phyloP scores from a whole-genome alignment of 2,888 invertebrate genomes.

The Pollenia labialis region DNA sequence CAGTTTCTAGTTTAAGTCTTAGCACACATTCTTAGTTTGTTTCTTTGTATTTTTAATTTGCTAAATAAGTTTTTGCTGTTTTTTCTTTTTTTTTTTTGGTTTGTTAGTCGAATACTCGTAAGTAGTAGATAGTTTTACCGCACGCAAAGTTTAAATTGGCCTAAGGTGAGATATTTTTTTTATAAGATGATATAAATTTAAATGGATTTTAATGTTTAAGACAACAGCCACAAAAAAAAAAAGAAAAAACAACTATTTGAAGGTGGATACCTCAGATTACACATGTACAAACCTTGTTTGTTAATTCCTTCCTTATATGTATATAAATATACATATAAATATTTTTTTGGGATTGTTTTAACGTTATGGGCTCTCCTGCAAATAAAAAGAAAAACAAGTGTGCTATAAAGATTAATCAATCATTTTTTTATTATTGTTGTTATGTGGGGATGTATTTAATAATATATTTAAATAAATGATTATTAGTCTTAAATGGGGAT shows the following conservation, averaged over 20 bases:
- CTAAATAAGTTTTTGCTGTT: background rate
- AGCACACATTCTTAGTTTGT: conserved; percentile 6
- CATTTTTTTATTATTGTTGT: conserved; percentile 7
- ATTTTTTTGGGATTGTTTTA: conserved; percentile 12
- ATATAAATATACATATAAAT: too few species aligned
- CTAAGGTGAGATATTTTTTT: conserved; percentile 64
- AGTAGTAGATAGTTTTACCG: conserved; percentile 55
- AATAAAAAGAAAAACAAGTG: conserved; percentile 41
- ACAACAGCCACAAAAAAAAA: conserved; percentile 27
- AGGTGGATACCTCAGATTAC: conserved; percentile 65
- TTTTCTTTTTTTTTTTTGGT: background rate
- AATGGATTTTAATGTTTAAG: conserved; percentile 70
- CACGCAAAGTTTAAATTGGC: conserved; percentile 66
- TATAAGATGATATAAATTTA: conserved; percentile 72
- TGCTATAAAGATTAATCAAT: conserved; percentile 57
- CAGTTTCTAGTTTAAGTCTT: conserved; percentile 56
- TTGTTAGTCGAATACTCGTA: background rate
- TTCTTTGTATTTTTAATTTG: background rate
- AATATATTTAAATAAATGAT: conserved; percentile 55
- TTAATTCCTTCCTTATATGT: conserved; percentile 9
- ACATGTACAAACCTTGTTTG: conserved; percentile 59
- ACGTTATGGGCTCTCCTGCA: conserved; percentile 46
- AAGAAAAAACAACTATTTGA: conserved; percentile 8
- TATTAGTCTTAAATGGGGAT: conserved; percentile 20
- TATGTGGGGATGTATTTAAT: conserved; percentile 11